phyloP scores from a whole-genome alignment of 2,888 invertebrate species.

The Watsonalla cultraria region DNA sequence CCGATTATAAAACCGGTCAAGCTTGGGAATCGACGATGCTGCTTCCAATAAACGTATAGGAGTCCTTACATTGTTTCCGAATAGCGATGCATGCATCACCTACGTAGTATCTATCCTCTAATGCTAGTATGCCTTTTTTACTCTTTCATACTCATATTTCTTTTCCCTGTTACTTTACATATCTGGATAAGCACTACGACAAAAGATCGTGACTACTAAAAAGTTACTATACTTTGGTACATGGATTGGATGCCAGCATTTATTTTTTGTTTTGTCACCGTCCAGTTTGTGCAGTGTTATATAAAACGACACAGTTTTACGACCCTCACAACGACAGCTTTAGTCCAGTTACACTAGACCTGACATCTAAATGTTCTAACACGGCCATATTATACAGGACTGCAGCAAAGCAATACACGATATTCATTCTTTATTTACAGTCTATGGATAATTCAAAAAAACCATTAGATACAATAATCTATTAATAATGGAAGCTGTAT shows the following conservation, averaged over 20 bases:
- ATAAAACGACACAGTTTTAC: not conserved
- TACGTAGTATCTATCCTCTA: not conserved
- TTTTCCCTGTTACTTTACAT: not conserved
- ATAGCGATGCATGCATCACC: constrained; percentile 19
- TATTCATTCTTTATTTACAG: too few relatives aligned
- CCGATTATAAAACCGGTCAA: constrained; percentile 57
- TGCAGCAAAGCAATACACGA: too few relatives aligned
- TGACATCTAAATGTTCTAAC: not conserved
- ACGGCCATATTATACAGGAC: too few relatives aligned
- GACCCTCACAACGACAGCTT: not conserved
- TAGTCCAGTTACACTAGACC: not conserved
- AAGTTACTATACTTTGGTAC: not conserved
- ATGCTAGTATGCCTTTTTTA: not conserved
- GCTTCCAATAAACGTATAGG: constrained; percentile 43
- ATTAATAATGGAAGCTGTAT: too few relatives aligned
- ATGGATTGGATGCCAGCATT: not conserved
- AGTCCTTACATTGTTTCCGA: constrained; percentile 37
- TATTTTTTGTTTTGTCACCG: not conserved
- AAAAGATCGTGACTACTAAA: not conserved
- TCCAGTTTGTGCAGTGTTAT: not conserved
- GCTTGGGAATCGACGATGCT: constrained; percentile 39
- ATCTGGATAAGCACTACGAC: not conserved
- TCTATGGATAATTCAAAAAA: too few relatives aligned
- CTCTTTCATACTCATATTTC: not conserved
- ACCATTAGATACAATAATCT: too few relatives aligned